Conservation (phyloP, 2,797 vertebrate species). For the Spondyliosoma cantharus region DNA sequence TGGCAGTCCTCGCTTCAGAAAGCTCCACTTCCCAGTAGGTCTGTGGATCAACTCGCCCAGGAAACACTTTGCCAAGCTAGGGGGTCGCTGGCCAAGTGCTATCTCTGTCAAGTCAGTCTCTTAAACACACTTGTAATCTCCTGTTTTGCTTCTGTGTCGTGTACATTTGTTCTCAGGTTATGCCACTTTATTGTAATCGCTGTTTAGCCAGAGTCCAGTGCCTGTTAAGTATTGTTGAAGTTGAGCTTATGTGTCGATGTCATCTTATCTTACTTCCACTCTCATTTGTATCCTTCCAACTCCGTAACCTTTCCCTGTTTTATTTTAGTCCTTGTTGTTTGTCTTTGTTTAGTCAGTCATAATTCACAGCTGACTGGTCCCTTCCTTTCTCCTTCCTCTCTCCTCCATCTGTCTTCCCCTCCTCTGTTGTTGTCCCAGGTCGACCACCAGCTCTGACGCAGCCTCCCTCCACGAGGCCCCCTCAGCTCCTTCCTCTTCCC, state of each 20-base stretch:
- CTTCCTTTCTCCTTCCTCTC: constrained; percentile 78
- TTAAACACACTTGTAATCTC: constrained; percentile 9
- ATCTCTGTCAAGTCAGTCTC: constrained; percentile 91
- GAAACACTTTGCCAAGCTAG: constrained; percentile 94
- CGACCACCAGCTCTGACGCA: constrained; percentile 89
- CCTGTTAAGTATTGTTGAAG: constrained; percentile 43
- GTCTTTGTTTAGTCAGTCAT: constrained; percentile 72
- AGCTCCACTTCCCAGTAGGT: constrained; percentile 94
- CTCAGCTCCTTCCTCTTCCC: constrained; percentile 84
- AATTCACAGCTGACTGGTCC: constrained; percentile 78
- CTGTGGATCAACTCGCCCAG: constrained; percentile 96
- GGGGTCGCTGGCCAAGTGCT: constrained; percentile 93
- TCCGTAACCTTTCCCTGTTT: constrained; percentile 56
- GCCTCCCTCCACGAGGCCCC: constrained; percentile 85
- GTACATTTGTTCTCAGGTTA: constrained; percentile 12
- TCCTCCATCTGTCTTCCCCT: constrained; percentile 64
- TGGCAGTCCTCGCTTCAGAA: constrained; percentile 92
- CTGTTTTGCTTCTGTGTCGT: constrained; percentile 19
- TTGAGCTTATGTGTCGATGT: constrained; percentile 37
- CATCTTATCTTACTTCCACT: constrained; percentile 69
- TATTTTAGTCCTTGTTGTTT: constrained; percentile 75
- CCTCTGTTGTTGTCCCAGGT: constrained; percentile 75
- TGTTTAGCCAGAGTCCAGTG: constrained; percentile 22
- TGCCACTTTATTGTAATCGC: neutral
- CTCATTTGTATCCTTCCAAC: constrained; percentile 56